Evolutionary conservation across 2,113 vertebrate genomes (phyloP), one percentile per base, ranked within the genome.

Genomic region (Kryptolebias marmoratus): DNA sequence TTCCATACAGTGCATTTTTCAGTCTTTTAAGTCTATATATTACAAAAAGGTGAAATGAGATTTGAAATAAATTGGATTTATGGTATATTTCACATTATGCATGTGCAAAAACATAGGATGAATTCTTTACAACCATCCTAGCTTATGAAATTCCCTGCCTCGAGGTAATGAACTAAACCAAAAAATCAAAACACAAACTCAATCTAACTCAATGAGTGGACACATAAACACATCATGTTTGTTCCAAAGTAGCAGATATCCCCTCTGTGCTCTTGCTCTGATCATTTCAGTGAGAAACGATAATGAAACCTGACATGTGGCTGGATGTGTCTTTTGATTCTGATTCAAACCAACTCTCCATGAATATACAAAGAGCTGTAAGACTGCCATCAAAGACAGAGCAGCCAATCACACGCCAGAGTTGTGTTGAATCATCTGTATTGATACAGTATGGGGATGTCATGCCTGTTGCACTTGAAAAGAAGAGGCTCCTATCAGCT

Each of bases 401-500:
- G 60, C 59, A 65, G 66, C 73, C 66, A 74, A 77, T 86, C 57
- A 70, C 64, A 60, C 22, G 68, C 59, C 66, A 70, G 75, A 68
- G 36, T 65, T 65, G 68, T 52, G 81, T 73, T 85, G 83, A 86
- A 66, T 87, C 80, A 84, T 85, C 82, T 80, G 65, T 79, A 79
- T 66, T 87, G 65, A 82, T 79, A 75, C 64, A 64, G 64, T 72
- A 15, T 47, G 61, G 75, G 75, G 69, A 55, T 77, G 77, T 76
- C 73, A 83, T 72, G 81, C 71, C 62, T 83, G 65, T 85, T 89
- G 52, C 72, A 77, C 62, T 74, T 79, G 63, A 86, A 86, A 84
- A 87, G 81, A 63, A 80, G 52, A 63, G 45, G 73, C 73, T 83
- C 48, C 77, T 88, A 91, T 87, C 89, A 83, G 80, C 82, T 69